phyloP scores from a whole-genome alignment of 2,113 vertebrate genomes.

The Neoarius graeffei region DNA sequence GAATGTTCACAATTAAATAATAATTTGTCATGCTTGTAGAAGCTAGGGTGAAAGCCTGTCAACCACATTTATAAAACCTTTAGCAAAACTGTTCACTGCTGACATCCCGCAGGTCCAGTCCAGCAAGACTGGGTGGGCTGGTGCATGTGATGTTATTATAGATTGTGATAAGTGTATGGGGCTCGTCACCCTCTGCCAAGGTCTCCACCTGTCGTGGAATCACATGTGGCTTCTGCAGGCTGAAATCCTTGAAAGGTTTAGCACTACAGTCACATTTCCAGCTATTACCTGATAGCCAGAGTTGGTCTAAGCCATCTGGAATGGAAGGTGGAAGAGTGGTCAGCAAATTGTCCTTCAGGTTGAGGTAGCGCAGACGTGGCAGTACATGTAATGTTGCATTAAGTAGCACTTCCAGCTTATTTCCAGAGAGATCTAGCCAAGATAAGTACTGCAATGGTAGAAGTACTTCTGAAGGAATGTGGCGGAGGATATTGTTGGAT shows the following conservation, averaged over 20 bases:
- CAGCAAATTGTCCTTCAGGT: conserved; percentile 81
- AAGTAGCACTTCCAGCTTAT: conserved; percentile 72
- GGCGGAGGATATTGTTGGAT: conserved; percentile 79
- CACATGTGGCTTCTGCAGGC: conserved; percentile 71
- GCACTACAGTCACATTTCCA: conserved; percentile 88
- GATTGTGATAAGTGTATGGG: conserved; percentile 73
- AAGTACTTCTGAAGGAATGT: conserved; percentile 71
- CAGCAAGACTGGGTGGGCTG: conserved; percentile 71
- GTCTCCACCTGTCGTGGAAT: conserved; percentile 83
- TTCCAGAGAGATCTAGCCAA: conserved; percentile 83
- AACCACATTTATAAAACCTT: conserved; percentile 2
- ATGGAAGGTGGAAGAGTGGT: conserved; percentile 71
- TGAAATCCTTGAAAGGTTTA: conserved; percentile 78
- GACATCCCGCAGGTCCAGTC: conserved; percentile 85
- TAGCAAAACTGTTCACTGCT: conserved; percentile 79
- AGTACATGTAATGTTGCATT: conserved; percentile 71
- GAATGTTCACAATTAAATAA: conserved; percentile 9
- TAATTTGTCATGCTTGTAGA: conserved; percentile 17
- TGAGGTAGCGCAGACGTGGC: conserved; percentile 81
- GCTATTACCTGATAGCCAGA: conserved; percentile 87
- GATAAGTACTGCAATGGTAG: conserved; percentile 71
- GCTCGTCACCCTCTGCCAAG: conserved; percentile 80
- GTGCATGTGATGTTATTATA: conserved; percentile 93
- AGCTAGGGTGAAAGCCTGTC: background rate
- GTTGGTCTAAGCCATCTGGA: conserved; percentile 78